Percentiles rank a stretch among this genome's conserved stretches.
Conservation (phyloP, 2,797 vertebrate genomes). For the Argentina silus region DNA sequence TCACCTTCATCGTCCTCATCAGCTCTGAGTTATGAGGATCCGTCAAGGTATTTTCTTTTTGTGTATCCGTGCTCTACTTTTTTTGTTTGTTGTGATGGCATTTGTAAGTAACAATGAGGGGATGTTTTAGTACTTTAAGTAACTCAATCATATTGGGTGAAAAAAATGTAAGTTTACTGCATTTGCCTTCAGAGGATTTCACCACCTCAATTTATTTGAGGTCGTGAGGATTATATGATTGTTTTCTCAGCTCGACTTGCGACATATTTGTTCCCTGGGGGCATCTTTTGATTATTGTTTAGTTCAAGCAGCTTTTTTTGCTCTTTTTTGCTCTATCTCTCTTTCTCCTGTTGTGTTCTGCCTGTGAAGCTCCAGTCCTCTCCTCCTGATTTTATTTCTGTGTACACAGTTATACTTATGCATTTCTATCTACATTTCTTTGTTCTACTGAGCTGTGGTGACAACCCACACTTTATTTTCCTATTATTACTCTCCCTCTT, state of each 20-base stretch:
- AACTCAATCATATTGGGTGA: conserved; percentile 2
- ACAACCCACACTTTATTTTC: background rate
- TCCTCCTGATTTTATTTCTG: background rate
- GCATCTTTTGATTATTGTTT: conserved; percentile 17
- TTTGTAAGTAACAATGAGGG: background rate
- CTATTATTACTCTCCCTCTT: background rate
- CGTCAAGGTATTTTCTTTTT: conserved; percentile 66
- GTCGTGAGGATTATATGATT: background rate
- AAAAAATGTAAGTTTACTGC: background rate
- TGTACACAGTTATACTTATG: background rate
- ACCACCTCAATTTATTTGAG: conserved; percentile 1
- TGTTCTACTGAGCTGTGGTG: background rate
- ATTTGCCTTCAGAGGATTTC: background rate
- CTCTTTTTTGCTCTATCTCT: conserved; percentile 5
- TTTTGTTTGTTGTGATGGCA: background rate
- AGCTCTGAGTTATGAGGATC: conserved; percentile 66
- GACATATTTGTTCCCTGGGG: conserved; percentile 9
- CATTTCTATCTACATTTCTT: background rate
- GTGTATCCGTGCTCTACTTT: background rate
- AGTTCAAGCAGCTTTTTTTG: background rate
- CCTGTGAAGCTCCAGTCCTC: background rate
- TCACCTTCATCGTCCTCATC: conserved; percentile 21
- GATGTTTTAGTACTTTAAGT: background rate
- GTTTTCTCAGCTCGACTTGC: background rate
- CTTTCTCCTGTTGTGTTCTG: background rate